phyloP scores from a whole-genome alignment of 2,888 invertebrate species.

The Entomobrya proxima region DNA sequence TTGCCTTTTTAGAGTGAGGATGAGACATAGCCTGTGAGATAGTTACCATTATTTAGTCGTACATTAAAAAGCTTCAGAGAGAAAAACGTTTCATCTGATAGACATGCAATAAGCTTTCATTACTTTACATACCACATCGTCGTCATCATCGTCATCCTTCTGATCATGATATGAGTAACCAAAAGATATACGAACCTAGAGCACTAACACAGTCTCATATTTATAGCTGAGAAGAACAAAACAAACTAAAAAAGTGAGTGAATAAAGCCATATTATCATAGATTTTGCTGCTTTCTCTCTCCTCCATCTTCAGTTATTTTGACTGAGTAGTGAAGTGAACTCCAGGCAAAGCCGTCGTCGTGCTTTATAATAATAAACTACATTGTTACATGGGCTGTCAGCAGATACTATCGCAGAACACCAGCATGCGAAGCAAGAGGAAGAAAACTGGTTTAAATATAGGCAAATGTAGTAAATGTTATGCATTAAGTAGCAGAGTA shows the following conservation, averaged over 20 bases:
- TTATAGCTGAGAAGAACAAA: not conserved
- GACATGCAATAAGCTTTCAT: conserved; percentile 61
- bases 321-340: not conserved
- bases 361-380: conserved; percentile 24
- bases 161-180: conserved; percentile 46
- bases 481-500: conserved; percentile 25
- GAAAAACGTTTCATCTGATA: conserved; percentile 48
- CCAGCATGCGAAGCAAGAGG: not conserved
- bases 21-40: not conserved
- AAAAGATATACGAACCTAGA: not conserved
- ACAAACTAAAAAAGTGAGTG: not conserved
- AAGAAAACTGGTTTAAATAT: conserved; percentile 31
- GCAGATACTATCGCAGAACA: conserved; percentile 14
- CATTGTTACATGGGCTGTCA: conserved; percentile 26
- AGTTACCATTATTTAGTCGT: conserved; percentile 52
- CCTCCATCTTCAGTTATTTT: not conserved
- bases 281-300: not conserved
- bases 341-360: conserved; percentile 4
- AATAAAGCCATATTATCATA: too few species aligned
- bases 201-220: not conserved
- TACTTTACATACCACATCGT: conserved; percentile 55
- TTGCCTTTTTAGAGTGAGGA: not conserved
- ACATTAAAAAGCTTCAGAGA: conserved; percentile 17
- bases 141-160: not conserved
- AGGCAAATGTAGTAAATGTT: conserved; percentile 38